Conservation (phyloP, 2,113 vertebrate genomes). For the Eleginops maclovinus region DNA sequence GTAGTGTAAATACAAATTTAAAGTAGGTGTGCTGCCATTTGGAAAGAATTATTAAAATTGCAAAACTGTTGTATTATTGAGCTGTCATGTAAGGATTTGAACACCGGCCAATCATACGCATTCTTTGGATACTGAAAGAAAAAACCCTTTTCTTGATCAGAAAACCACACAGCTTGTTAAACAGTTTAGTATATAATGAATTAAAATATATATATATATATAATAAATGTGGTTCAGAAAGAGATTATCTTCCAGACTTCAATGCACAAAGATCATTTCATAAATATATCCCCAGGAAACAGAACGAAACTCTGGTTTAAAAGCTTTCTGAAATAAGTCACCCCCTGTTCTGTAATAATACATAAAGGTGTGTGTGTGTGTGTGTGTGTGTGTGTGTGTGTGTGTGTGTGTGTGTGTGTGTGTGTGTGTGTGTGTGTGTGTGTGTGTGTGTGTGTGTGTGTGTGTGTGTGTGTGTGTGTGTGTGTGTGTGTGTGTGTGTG, state of each 20-base stretch:
- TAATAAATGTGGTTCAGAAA: too few relatives aligned
- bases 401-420: not conserved
- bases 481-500: constrained; percentile 10
- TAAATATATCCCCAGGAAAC: too few relatives aligned
- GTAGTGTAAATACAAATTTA: not conserved
- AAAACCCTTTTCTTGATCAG: too few relatives aligned
- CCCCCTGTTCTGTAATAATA: constrained; percentile 17
- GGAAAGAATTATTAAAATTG: not conserved
- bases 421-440: constrained; percentile 12
- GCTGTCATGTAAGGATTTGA: not conserved
- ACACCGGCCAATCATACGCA: not conserved
- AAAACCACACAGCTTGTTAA: too few relatives aligned
- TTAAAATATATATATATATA: not conserved
- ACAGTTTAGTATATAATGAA: not conserved
- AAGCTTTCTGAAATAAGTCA: too few relatives aligned
- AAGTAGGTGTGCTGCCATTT: not conserved
- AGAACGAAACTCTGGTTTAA: too few relatives aligned
- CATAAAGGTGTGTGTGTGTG: constrained; percentile 12
- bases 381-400: constrained; percentile 3
- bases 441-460: constrained; percentile 12
- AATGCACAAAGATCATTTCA: not conserved
- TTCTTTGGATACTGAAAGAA: too few relatives aligned
- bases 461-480: constrained; percentile 10
- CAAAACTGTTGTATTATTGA: not conserved
- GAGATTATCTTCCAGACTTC: not conserved